These are phyloP conservation scores for Phenacoccus solenopsis DNA, from an alignment of 1,140 invertebrate genomes.

Conservation along the genomic window DNA sequence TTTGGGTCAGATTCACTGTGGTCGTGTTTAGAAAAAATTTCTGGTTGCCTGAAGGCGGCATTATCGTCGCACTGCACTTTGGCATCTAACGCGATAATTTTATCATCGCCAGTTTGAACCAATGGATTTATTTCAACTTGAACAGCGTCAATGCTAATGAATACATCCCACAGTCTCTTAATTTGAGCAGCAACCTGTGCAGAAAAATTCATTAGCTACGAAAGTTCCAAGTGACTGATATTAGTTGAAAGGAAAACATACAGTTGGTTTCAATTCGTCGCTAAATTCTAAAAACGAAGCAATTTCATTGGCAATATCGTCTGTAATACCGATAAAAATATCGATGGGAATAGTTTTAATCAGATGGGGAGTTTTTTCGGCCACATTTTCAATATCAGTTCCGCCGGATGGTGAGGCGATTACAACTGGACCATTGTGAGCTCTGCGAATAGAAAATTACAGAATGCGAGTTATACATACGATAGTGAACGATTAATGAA, in stretches of 20 bases:
- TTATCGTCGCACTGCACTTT: conserved; percentile 99
- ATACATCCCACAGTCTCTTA: conserved; percentile 80
- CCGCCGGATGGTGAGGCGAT: conserved; percentile 91
- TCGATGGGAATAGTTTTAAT: conserved; percentile 82
- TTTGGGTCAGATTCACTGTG: conserved; percentile 70
- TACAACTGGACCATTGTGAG: conserved; percentile 73
- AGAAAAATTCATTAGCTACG: not conserved
- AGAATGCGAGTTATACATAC: too few species aligned
- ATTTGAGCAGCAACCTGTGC: conserved; percentile 70
- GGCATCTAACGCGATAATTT: conserved; percentile 94
- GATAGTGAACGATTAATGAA: too few species aligned
- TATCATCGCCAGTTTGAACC: conserved; percentile 77
- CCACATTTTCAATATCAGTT: conserved; percentile 95
- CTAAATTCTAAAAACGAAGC: conserved; percentile 80
- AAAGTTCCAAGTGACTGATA: not conserved
- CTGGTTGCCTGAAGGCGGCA: conserved; percentile 83
- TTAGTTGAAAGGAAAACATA: conserved; percentile 25
- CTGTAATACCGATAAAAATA: conserved; percentile 65
- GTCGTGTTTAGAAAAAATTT: conserved; percentile 75
- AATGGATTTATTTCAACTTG: conserved; percentile 99
- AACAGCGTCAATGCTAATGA: conserved; percentile 86
- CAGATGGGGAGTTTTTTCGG: conserved; percentile 83
- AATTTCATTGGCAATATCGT: conserved; percentile 61
- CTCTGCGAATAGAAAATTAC: too few species aligned
- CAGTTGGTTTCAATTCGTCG: conserved; percentile 50